Evolutionary conservation across 2,888 invertebrate species (phyloP).

Genomic region (Caenorhabditis becei): DNA sequence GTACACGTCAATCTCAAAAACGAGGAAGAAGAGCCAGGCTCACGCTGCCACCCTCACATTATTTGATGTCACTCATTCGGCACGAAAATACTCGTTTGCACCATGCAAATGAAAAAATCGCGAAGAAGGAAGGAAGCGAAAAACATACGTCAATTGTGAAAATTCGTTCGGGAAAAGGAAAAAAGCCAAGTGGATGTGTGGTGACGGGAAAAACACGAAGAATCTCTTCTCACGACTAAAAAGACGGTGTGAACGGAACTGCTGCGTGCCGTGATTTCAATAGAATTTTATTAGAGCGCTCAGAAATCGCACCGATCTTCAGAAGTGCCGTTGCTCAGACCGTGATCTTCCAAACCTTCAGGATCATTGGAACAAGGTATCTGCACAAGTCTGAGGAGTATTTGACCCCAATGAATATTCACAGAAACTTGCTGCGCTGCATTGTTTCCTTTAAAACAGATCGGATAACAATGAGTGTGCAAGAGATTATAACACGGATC

Average conservation of each 20-base stretch:
- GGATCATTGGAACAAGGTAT: not conserved
- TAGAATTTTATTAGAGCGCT: not conserved
- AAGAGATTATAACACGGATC: conserved; percentile 32
- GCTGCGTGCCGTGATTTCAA: not conserved
- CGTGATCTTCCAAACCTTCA: not conserved
- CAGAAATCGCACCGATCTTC: not conserved
- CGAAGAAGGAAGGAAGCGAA: conserved; percentile 29
- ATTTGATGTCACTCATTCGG: conserved; percentile 34
- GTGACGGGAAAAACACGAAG: conserved; percentile 22
- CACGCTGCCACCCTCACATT: conserved; percentile 20
- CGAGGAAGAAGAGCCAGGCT: not conserved
- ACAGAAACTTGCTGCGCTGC: not conserved
- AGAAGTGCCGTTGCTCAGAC: too few species aligned
- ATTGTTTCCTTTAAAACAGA: not conserved
- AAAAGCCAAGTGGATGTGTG: conserved; percentile 27
- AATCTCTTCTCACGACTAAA: conserved; percentile 6
- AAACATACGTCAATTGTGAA: conserved; percentile 59
- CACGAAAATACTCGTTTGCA: conserved; percentile 49
- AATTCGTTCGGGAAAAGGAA: conserved; percentile 25
- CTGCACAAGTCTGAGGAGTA: not conserved
- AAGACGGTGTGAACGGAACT: conserved; percentile 12
- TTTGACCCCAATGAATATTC: not conserved
- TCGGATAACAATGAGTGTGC: conserved; percentile 23
- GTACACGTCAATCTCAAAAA: conserved; percentile 22
- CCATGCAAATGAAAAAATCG: conserved; percentile 40